Evolutionary conservation across 2,888 invertebrate genomes (phyloP), one percentile per base, ranked within the genome.

Genomic region (Rhogogaster chlorosoma): DNA sequence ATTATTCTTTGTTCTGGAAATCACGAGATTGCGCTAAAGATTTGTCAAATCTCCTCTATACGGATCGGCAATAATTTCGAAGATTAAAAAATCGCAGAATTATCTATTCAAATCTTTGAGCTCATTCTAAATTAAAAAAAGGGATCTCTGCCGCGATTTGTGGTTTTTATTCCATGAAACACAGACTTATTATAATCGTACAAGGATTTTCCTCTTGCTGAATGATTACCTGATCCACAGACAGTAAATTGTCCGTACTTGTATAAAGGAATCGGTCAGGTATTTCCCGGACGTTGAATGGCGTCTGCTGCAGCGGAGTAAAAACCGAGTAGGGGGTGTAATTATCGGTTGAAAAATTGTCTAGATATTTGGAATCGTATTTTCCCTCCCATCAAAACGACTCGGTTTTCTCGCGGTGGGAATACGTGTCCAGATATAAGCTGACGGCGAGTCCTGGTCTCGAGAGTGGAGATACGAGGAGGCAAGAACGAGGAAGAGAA

Each of bases 401-500:
- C 4, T 26, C 7, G 61, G 0, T 32, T 32, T 2, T 32, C 29
- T 4, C 6, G 32, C 15, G 10, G 32, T 26, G 15, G 32, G 5
- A 67, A 18, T 53, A 32, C 29, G 32, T 67, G 67, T 67, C 32
- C 67, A 67, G 67, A 67, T 32, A 67, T 67, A 29, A 67, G 15
- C 67, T 67, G 15, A 67, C 67, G 67, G 29, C 18, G 32, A 32
- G 67, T 32, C 32, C 67, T 12, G 15, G 29, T 32, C 67, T 32
- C 32, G 6, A 12, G 61, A 26, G 29, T 67, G 10, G 18, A 67
- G 22, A 18, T 32, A 64, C 10, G 22, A 26, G 61, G 22, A 26
- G 10, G 12, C 61, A 10, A 61, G 61, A 26, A 22, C 22, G 10
- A 67, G 53, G 61, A 85, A 36, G 18, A 84, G 83, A 22, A 45